A percentile compares a stretch with the other conserved stretches of the same genome.
Conservation (phyloP, 1,140 invertebrate genomes). For the Stegodyphus mimosarum region DNA sequence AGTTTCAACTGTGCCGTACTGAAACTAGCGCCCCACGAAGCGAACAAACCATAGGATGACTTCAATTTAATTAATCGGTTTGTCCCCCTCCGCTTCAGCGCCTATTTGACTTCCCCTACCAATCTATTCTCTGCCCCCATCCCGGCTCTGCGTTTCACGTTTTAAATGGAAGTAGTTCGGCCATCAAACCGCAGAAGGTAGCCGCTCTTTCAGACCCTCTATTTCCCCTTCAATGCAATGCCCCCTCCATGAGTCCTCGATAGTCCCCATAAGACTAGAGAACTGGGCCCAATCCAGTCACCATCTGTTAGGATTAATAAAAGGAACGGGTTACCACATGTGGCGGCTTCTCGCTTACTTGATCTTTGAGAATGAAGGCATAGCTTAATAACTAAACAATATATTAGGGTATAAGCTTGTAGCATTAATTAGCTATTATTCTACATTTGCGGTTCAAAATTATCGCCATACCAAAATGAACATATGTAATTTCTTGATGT, state of each 20-base stretch:
- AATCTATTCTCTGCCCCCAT: neutral
- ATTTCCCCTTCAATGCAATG: neutral
- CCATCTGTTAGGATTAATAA: conserved; percentile 61
- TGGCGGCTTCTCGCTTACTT: conserved; percentile 1
- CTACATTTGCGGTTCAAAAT: too few species aligned
- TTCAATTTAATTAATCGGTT: conserved; percentile 59
- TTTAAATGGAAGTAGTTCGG: conserved; percentile 48
- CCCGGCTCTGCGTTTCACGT: neutral
- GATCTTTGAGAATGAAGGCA: too few species aligned
- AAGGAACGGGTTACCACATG: conserved; percentile 6
- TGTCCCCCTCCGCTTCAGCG: conserved; percentile 12
- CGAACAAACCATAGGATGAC: conserved; percentile 23
- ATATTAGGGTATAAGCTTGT: too few species aligned
- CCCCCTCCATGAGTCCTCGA: neutral
- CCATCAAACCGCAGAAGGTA: conserved; percentile 59
- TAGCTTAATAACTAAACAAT: too few species aligned
- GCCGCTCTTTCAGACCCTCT: neutral
- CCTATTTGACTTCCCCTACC: neutral
- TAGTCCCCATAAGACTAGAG: neutral
- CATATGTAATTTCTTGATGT: too few species aligned
- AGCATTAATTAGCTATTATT: too few species aligned
- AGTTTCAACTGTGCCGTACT: too few species aligned
- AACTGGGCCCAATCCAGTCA: conserved; percentile 34
- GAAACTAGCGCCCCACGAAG: neutral
- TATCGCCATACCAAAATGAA: too few species aligned